Conservation (phyloP, 2,797 vertebrate genomes). For the Margarornis squamiger region DNA sequence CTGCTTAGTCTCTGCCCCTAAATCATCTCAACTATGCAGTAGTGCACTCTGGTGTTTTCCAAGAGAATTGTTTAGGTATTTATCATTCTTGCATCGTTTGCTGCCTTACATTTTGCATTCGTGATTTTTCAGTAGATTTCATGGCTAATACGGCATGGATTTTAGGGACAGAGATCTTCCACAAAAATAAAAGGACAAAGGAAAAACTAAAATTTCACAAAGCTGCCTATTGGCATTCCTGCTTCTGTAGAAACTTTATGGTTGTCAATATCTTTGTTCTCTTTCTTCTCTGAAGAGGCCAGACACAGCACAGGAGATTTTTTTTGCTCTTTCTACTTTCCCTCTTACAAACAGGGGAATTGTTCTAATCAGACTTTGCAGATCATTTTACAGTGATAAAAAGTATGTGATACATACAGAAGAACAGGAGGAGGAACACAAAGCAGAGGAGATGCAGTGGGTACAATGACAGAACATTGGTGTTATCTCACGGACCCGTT, state of each 20-base stretch:
- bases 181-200: neutral
- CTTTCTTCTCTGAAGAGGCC: neutral
- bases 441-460: neutral
- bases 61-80: neutral
- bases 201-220: neutral
- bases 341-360: neutral
- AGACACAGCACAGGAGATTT: neutral
- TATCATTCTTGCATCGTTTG: neutral
- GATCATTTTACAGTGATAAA: neutral
- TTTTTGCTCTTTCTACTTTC: neutral
- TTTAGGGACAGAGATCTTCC: neutral
- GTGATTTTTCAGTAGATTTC: neutral
- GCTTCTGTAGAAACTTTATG: neutral
- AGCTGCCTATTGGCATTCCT: neutral
- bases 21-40: neutral
- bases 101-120: neutral
- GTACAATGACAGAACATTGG: neutral
- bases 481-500: neutral
- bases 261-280: neutral
- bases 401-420: neutral
- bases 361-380: neutral
- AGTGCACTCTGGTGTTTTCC: conserved; percentile 25
- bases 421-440: neutral
- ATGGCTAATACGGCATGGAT: neutral
- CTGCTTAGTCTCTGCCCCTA: neutral